phyloP scores from a whole-genome alignment of 2,113 vertebrate species.

The Dasypus novemcinctus region DNA sequence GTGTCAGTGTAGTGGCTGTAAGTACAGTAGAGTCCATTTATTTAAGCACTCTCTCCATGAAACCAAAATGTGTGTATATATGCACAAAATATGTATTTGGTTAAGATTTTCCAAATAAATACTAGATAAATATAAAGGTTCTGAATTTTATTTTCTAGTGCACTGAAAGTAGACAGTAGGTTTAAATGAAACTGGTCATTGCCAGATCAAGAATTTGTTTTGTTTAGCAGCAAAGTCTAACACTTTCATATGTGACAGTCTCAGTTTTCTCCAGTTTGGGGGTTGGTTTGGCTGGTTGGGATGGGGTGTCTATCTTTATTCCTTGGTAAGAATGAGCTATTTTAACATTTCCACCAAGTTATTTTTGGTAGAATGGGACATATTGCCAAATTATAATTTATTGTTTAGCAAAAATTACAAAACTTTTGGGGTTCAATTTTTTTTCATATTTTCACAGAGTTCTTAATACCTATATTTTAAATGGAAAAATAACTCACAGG shows the following conservation, averaged over 20 bases:
- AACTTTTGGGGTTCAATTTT: neutral
- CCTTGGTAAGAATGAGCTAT: neutral
- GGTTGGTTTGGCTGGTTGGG: neutral
- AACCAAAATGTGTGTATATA: neutral
- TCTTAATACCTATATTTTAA: neutral
- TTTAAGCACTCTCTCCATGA: neutral
- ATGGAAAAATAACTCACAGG: neutral
- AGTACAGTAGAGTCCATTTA: neutral
- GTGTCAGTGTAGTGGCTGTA: neutral
- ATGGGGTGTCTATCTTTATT: neutral
- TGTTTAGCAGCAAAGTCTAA: neutral
- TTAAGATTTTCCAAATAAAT: neutral
- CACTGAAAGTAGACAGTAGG: neutral
- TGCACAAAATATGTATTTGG: neutral
- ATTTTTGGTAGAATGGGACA: neutral
- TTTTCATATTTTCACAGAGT: neutral
- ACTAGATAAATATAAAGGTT: neutral
- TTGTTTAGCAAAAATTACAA: neutral
- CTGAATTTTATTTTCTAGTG: neutral
- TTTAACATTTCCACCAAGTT: neutral
- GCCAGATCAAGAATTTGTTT: neutral
- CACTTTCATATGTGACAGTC: neutral
- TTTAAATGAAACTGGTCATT: neutral
- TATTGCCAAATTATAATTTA: neutral
- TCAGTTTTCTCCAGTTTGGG: neutral